Conservation (phyloP, 2,113 vertebrate genomes). For the Psammodynastes pulverulentus region DNA sequence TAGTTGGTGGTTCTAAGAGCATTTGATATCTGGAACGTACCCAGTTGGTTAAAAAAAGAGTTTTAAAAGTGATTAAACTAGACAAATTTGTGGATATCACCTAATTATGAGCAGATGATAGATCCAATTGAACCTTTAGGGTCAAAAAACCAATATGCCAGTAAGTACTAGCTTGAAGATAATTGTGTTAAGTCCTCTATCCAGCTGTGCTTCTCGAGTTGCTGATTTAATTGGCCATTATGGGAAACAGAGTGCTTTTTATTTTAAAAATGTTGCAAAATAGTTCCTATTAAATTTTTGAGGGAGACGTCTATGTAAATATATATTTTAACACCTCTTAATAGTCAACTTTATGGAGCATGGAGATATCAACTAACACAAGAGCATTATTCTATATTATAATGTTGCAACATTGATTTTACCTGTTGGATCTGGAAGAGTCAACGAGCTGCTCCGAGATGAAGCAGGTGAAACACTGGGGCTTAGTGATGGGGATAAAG, state of each 20-base stretch:
- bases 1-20: background rate
- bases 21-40: background rate
- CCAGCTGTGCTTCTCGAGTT: background rate
- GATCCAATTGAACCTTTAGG: background rate
- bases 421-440: conserved; percentile 72
- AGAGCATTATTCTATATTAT: background rate
- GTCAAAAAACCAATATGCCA: background rate
- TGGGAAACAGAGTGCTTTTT: background rate
- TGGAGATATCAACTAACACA: background rate
- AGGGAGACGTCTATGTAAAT: background rate
- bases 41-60: background rate
- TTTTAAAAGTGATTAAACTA: background rate
- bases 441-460: conserved; percentile 77
- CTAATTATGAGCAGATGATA: background rate
- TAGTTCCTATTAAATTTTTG: background rate
- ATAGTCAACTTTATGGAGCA: background rate
- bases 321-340: background rate
- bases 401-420: conserved; percentile 28
- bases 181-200: background rate
- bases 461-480: conserved; percentile 74
- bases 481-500: conserved; percentile 73
- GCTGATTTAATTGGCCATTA: background rate
- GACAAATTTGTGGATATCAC: background rate
- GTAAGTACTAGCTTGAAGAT: background rate
- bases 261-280: background rate